These are phyloP conservation scores for Rattus norvegicus DNA, from an alignment of 2,113 vertebrate genomes.

Conservation along the genomic window GRCr8 NC_086023.1:125026501-125027000, in stretches of 20 bases:
- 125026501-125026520: slow-evolving; percentile 83
- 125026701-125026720: slow-evolving; percentile 13
- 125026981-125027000: too few relatives aligned
- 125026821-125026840: not conserved
- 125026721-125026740: slow-evolving; percentile 35
- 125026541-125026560: slow-evolving; percentile 67
- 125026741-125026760: slow-evolving; percentile 85
- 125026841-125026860: not conserved
- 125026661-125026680: slow-evolving; percentile 85
- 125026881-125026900: not conserved
- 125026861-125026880: not conserved
- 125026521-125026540: slow-evolving; percentile 82
- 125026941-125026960: not conserved
- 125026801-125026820: slow-evolving; percentile 8
- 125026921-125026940: not conserved
- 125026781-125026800: slow-evolving; percentile 84
- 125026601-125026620: slow-evolving; percentile 85
- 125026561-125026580: slow-evolving; percentile 77
- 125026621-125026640: slow-evolving; percentile 73
- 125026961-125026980: not conserved
- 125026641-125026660: slow-evolving; percentile 86
- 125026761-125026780: slow-evolving; percentile 85
- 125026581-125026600: slow-evolving; percentile 85
- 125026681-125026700: not conserved
- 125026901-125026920: not conserved